These are phyloP conservation scores for Trachelipus rathkii DNA, from an alignment of 1,140 invertebrate genomes.

Conservation along the genomic window DNA sequence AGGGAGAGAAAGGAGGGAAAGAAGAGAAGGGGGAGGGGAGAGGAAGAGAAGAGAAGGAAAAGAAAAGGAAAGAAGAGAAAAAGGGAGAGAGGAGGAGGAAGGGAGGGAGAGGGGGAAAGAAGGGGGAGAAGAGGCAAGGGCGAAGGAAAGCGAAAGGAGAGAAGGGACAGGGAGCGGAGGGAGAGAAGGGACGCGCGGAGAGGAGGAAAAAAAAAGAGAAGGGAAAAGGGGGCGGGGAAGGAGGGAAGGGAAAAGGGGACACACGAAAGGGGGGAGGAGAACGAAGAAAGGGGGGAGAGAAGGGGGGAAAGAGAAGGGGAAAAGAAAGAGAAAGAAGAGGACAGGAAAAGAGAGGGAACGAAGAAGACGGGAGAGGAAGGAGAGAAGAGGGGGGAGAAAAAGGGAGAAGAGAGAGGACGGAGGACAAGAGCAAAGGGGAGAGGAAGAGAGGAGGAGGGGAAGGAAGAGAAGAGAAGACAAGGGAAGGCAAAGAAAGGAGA, in stretches of 20 bases:
- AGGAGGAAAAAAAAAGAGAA: neutral
- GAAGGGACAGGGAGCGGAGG: neutral
- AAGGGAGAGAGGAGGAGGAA: neutral
- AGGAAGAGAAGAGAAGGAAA: neutral
- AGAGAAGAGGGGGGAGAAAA: neutral
- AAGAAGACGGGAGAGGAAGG: neutral
- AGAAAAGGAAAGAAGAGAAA: neutral
- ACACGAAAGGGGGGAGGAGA: neutral
- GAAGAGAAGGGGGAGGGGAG: neutral
- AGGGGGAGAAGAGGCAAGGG: neutral
- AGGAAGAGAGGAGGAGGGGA: neutral
- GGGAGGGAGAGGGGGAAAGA: neutral
- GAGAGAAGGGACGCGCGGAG: neutral
- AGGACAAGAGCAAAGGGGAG: neutral
- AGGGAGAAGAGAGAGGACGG: neutral
- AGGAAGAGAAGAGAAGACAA: neutral
- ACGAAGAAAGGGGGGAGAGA: neutral
- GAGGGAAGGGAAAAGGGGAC: neutral
- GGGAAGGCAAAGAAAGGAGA: neutral
- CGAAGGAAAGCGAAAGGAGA: neutral
- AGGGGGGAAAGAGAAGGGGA: neutral
- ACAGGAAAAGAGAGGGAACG: neutral
- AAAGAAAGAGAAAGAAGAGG: neutral
- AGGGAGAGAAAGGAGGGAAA: neutral
- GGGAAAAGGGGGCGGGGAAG: too few species aligned